phyloP scores from a whole-genome alignment of 1,140 invertebrate genomes.

The Caligus rogercresseyi region DNA sequence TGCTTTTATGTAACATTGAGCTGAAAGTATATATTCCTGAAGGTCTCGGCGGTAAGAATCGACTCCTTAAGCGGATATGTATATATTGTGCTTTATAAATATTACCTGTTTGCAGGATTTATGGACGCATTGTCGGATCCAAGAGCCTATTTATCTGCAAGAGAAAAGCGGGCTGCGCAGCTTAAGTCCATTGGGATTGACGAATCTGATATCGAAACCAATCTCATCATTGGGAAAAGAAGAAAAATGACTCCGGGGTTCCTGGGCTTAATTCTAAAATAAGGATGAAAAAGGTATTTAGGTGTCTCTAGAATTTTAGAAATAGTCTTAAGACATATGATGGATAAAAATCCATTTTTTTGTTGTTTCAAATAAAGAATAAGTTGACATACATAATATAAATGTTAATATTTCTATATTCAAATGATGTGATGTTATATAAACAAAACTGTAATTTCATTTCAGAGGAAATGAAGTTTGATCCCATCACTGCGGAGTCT shows the following conservation, averaged over 20 bases:
- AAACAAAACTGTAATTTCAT: too few species aligned
- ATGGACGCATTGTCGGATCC: conserved; percentile 96
- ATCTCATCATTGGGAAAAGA: conserved; percentile 15
- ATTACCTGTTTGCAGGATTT: conserved; percentile 60
- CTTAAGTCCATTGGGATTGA: conserved; percentile 87
- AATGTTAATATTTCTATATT: too few species aligned
- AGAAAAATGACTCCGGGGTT: not conserved
- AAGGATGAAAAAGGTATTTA: conserved; percentile 1
- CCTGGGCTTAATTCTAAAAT: conserved; percentile 6
- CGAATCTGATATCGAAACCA: conserved; percentile 43
- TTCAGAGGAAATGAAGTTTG: conserved; percentile 52
- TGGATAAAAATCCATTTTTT: too few species aligned
- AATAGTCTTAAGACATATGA: too few species aligned
- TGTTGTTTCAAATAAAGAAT: not conserved
- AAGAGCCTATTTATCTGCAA: conserved; percentile 70
- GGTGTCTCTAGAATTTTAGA: too few species aligned
- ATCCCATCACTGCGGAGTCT: conserved; percentile 75
- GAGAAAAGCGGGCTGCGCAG: conserved; percentile 59
- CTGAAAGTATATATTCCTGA: conserved; percentile 99
- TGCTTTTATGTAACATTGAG: conserved; percentile 97
- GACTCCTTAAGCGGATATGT: too few species aligned
- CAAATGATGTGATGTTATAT: too few species aligned
- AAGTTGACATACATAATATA: too few species aligned
- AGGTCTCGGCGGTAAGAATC: conserved; percentile 67
- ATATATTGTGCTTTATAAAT: not conserved